Base-by-base conservation (phyloP, 2,888 invertebrate species). In the Altica lythri region DNA sequence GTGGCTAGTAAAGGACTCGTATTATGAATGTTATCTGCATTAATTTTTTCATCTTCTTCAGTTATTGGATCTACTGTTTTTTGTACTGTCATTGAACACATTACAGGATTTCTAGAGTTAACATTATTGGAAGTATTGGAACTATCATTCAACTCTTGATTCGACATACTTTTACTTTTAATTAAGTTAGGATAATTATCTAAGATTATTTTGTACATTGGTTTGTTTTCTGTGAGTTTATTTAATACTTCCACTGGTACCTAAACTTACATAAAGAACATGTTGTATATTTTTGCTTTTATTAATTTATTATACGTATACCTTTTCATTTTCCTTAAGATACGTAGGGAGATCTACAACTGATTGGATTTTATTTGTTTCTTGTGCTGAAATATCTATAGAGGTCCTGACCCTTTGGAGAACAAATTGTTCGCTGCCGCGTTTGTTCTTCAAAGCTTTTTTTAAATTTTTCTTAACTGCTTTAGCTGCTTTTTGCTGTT, bases 301-400 rank as follows among this genome's bases (percentile, higher is more conserved):
- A n/a, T n/a, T n/a, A n/a, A n/a, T n/a, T n/a, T n/a, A n/a, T n/a
- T n/a, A n/a, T n/a, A n/a, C n/a, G n/a, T n/a, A n/a, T 76, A 86
- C 87, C 79, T 84, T 85, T 72, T 88, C 86, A 62, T 83, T 84
- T 65, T 84, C 82, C 51, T 81, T 81, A 13, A 90, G 77, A 70
- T 86, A 90, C 1, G 90, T 89, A 1, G 90, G 90, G 52, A 92
- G 74, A 71, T 88, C 84, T 32, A 88, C 81, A 55, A 88, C 83
- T 4, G 91, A 91, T 62, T 82, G 80, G 64, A 79, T 79, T 10
- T 79, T 77, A 55, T 72, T 86, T 79, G 81, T 81, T 56, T 76
- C 79, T n/a, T n/a, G n/a, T n/a, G n/a, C n/a, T 55, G 59, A 51
- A 78, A 62, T 53, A 46, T 62, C 60, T 59, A 83, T 82, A 13